Evolutionary conservation across 2,888 invertebrate genomes (phyloP), one percentile per base, ranked within the genome.

Genomic region (Drosophila siamana): DNA sequence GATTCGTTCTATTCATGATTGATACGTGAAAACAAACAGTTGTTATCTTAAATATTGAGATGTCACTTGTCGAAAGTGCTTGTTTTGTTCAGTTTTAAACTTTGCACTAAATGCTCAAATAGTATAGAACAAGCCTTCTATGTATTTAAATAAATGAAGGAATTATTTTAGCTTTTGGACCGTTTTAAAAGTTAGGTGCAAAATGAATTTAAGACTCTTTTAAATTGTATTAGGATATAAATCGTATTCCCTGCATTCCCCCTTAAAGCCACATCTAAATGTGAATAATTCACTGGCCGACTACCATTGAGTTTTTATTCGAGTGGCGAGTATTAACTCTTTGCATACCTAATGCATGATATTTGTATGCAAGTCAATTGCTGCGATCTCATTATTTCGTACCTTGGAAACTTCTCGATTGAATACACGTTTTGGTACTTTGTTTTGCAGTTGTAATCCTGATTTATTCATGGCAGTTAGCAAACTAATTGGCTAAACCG

Each of bases 381-480:
- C 46, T 15, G 43, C 11, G 8, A 13, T 44, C 8, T 46, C 19
- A 51, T 30, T 40, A 6, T 26, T 30, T 2, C 11, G 44, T 43
- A 51, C 40, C 41, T 52, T 46, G 46, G 30, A 46, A n/a, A n/a
- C n/a, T n/a, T n/a, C n/a, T n/a, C n/a, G n/a, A 11, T 4, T 33
- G 48, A 28, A 46, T 43, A 33, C 22, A 50, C 36, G 24, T 57
- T 19, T 19, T 2, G 19, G 3, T 19, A 19, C 22, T 15, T 22
- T 15, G 38, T 55, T 41, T 9, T 54, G 51, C 33, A n/a, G 33
- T n/a, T 33, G 33, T n/a, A 4, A 11, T n/a, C 33, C n/a, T 33
- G 79, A 71, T 69, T 82, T 77, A 82, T 85, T 69, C 70, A 83
- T 51, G 62, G 63, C 86, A 82, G 80, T 80, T 85, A 78, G 66